These are phyloP conservation scores for Ornithorhynchus anatinus DNA, from an alignment of 2,113 vertebrate species.

Conservation along the genomic window DNA sequence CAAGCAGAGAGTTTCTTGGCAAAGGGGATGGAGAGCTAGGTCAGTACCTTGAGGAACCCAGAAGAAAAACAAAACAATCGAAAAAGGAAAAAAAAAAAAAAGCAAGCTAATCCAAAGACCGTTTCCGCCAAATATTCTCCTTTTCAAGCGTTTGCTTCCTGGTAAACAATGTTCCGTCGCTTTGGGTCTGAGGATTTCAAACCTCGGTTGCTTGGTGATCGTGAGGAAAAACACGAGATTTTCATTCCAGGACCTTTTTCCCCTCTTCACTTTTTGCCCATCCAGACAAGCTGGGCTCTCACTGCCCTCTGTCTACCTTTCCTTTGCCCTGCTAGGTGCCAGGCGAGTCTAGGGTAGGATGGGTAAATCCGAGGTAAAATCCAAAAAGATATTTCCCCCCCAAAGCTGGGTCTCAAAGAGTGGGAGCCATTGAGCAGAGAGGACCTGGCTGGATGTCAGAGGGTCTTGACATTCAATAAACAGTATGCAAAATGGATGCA, in stretches of 20 bases:
- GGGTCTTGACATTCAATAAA: too few species aligned
- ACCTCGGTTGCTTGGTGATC: conserved; percentile 70
- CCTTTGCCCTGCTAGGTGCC: too few species aligned
- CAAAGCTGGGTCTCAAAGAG: too few species aligned
- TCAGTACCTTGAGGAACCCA: conserved; percentile 69
- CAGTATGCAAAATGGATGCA: too few species aligned
- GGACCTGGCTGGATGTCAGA: too few species aligned
- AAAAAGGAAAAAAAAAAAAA: conserved; percentile 50
- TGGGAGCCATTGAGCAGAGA: not conserved
- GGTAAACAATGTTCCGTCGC: conserved; percentile 72
- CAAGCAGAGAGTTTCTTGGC: conserved; percentile 72
- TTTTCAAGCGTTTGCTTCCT: conserved; percentile 78
- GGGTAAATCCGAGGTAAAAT: too few species aligned
- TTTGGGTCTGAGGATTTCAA: conserved; percentile 66
- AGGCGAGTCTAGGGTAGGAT: too few species aligned
- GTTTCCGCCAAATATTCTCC: conserved; percentile 75
- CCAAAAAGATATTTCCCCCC: too few species aligned
- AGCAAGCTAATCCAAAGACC: conserved; percentile 61
- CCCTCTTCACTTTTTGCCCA: not conserved
- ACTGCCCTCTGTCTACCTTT: too few species aligned
- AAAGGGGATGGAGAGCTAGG: conserved; percentile 50
- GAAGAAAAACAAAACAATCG: conserved; percentile 71
- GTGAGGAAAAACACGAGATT: conserved; percentile 26
- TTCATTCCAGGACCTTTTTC: not conserved
- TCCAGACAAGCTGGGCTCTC: too few species aligned